phyloP scores from a whole-genome alignment of 2,888 invertebrate genomes.

The Mythimna pallens region DNA sequence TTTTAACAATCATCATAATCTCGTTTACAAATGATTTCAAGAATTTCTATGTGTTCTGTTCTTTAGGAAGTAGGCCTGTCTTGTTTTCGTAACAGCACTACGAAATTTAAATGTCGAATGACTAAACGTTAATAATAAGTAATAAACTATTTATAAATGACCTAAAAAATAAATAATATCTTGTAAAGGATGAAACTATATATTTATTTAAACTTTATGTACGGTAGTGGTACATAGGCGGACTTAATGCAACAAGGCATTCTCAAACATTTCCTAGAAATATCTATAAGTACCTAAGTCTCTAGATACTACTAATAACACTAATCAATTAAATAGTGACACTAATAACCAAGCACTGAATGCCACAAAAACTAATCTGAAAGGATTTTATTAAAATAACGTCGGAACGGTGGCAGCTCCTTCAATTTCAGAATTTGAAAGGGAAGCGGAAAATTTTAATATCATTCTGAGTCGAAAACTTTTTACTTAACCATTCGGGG shows the following conservation, averaged over 20 bases:
- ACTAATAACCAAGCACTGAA: background rate
- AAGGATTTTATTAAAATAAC: conserved; percentile 30
- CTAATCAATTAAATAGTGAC: conserved; percentile 5
- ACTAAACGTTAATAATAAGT: too few relatives aligned
- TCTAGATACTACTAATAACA: background rate
- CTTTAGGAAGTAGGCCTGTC: too few relatives aligned
- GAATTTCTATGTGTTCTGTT: background rate
- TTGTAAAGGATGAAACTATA: too few relatives aligned
- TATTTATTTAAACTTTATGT: too few relatives aligned
- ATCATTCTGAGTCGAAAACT: conserved; percentile 51
- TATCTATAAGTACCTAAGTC: background rate
- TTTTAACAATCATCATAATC: background rate
- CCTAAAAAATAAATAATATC: too few relatives aligned
- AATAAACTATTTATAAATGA: too few relatives aligned
- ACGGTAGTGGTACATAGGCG: too few relatives aligned
- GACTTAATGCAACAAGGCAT: too few relatives aligned
- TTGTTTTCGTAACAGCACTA: too few relatives aligned
- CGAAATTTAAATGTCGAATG: too few relatives aligned
- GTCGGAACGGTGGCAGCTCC: conserved; percentile 1
- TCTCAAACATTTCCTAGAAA: background rate
- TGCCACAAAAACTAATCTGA: background rate
- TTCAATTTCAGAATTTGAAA: conserved; percentile 35
- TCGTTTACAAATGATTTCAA: background rate
- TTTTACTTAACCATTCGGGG: conserved; percentile 36
- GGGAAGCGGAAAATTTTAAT: conserved; percentile 49